Percentiles rank a stretch among this genome's conserved stretches.
These are phyloP conservation scores for Trachelus troglodyta DNA, from an alignment of 2,888 invertebrate genomes.

Conservation along the genomic window DNA sequence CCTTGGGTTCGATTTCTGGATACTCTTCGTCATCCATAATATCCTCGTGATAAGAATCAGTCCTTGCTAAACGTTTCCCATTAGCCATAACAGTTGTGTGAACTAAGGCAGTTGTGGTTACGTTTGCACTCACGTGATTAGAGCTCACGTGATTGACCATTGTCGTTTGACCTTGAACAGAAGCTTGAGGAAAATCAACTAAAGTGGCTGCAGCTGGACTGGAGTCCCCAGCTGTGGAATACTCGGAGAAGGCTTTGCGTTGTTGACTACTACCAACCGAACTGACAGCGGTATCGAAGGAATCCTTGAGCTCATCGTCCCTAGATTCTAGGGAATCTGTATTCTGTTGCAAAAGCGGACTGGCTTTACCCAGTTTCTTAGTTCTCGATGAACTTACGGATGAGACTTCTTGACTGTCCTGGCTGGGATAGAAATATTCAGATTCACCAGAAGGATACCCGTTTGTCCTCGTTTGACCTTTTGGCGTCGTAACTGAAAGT, in stretches of 20 bases:
- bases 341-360: slow-evolving; percentile 63
- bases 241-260: slow-evolving; percentile 52
- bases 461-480: slow-evolving; percentile 55
- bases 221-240: slow-evolving; percentile 51
- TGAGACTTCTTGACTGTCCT: slow-evolving; percentile 51
- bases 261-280: slow-evolving; percentile 64
- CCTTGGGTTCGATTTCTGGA: slow-evolving; percentile 51
- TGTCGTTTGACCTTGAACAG: slow-evolving; percentile 21
- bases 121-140: slow-evolving; percentile 67
- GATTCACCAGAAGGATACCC: slow-evolving; percentile 55
- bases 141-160: slow-evolving; percentile 63
- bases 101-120: slow-evolving; percentile 66
- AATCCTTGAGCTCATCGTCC: slow-evolving; percentile 70
- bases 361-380: slow-evolving; percentile 55
- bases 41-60: slow-evolving; percentile 59
- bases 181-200: slow-evolving; percentile 46
- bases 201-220: slow-evolving; percentile 43
- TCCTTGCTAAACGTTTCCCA: slow-evolving; percentile 61
- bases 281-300: slow-evolving; percentile 70
- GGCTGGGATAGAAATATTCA: slow-evolving; percentile 51
- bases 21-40: slow-evolving; percentile 51
- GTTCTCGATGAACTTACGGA: slow-evolving; percentile 46
- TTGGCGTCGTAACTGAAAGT: slow-evolving; percentile 56
- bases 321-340: slow-evolving; percentile 70
- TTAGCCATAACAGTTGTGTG: slow-evolving; percentile 64